Base-by-base conservation (phyloP, 2,888 invertebrate genomes). In the Agriopis marginaria region DNA sequence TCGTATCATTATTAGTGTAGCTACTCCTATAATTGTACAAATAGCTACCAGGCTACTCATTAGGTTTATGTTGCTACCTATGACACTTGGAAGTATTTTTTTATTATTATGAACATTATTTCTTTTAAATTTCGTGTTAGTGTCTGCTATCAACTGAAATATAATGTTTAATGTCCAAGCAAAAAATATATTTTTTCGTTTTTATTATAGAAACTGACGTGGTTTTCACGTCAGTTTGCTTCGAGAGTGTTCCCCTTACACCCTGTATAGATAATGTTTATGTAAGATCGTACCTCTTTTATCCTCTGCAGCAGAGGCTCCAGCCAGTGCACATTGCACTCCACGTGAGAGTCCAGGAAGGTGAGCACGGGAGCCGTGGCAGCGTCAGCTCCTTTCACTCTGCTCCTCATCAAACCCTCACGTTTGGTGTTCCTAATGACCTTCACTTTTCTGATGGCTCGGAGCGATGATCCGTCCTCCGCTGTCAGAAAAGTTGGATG, bases 311-410 rank as follows among this genome's bases (percentile, higher is more conserved):
- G 93, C 51, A 99, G 95, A 0, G 99, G 99, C 83, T 99, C 98
- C 82, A 99, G 93, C 99, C 99, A 99, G 86, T 98, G 96, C 64
- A 95, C 96, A 86, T 99, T 99, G 94, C 99, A 99, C 89, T 99
- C 99, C 83, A 99, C 99, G 86, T 99, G 99, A 66, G 99, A 99
- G 93, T 99, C 99, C 68, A 99, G 95, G 95, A 99, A 99, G 58
- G 99, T 99, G 56, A 99, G 95, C 0, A 99, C 97, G 0, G 96
- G 96, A 0, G 98, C 99, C 0, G 96, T 96, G 11, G 99, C 99
- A 0, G 97, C 97, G 86, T 99, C 98, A 1, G 99, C 99, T 0
- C 99, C 99, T 71, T 96, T 95, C 14, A 99, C 98, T 69, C 99
- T 95, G 7, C 99, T 99, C 79, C 99, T 95, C 95, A 99, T 99